Percentiles rank a stretch among this genome's conserved stretches.
These are phyloP conservation scores for Rhynchotus rufescens DNA, from an alignment of 2,797 vertebrate species.

Conservation along the genomic window DNA sequence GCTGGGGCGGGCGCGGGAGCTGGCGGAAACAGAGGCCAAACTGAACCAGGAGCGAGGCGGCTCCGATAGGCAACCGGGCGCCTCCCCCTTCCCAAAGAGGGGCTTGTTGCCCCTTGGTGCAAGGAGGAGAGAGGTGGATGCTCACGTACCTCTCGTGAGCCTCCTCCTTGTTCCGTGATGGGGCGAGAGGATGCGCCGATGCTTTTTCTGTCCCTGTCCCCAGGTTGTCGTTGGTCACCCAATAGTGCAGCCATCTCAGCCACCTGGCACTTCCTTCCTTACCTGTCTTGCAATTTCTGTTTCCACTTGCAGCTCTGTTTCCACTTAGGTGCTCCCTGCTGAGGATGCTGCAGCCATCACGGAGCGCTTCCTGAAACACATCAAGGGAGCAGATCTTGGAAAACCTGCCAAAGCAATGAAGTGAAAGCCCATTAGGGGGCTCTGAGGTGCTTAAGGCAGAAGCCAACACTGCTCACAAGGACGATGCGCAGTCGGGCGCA, in stretches of 20 bases:
- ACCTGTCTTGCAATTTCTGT: neutral
- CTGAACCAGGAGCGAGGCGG: fast-evolving
- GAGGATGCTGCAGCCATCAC: neutral
- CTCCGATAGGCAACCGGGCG: neutral
- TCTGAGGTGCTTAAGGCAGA: neutral
- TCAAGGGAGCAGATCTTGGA: neutral
- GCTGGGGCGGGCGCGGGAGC: neutral
- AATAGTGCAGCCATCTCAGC: neutral
- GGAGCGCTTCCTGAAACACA: fast-evolving
- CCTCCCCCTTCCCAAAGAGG: neutral
- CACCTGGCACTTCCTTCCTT: neutral
- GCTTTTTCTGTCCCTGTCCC: neutral
- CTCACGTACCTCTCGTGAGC: neutral
- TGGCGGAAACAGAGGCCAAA: neutral
- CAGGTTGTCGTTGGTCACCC: fast-evolving
- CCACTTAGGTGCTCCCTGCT: neutral
- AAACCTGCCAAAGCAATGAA: neutral
- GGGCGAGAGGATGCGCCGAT: neutral
- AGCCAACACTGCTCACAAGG: neutral
- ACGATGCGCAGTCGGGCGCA: neutral
- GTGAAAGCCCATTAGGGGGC: neutral
- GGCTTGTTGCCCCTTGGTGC: neutral
- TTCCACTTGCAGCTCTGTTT: neutral
- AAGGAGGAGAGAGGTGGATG: neutral
- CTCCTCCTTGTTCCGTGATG: neutral